phyloP scores from a whole-genome alignment of 2,888 invertebrate species.

The Pterobdella sp. region DNA sequence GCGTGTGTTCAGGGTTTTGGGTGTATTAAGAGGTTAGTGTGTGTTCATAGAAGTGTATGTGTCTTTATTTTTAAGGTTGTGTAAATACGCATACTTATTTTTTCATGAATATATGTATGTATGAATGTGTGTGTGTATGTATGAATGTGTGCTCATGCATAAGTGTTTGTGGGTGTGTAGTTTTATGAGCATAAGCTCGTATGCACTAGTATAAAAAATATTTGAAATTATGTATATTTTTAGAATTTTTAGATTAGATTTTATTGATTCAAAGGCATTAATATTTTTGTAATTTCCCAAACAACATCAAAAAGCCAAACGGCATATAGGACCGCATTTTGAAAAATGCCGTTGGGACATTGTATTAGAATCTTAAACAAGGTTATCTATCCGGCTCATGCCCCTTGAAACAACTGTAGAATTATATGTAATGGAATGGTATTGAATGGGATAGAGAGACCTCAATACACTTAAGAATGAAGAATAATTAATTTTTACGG shows the following conservation, averaged over 20 bases:
- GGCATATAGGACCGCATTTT: no score
- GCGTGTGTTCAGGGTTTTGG: neutral
- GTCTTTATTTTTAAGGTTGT: neutral
- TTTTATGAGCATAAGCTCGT: neutral
- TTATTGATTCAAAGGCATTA: no score
- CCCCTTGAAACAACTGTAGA: no score
- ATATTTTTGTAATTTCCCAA: no score
- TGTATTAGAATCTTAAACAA: no score
- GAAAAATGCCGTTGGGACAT: no score
- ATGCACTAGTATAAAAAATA: neutral
- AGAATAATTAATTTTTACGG: neutral
- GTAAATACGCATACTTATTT: neutral
- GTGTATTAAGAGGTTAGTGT: neutral
- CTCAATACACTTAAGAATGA: neutral
- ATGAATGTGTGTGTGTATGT: slow-evolving; percentile 9
- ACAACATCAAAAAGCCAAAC: no score
- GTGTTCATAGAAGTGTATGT: neutral
- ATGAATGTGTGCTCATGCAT: neutral
- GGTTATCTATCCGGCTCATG: no score
- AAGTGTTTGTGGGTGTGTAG: slow-evolving; percentile 2
- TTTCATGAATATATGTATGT: slow-evolving; percentile 2
- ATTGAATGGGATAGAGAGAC: neutral
- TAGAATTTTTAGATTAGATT: no score
- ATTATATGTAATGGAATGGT: no score
- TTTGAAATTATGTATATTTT: neutral